Evolutionary conservation across 2,113 vertebrate genomes (phyloP), one percentile per base, ranked within the genome.

Genomic region (Vanacampus margaritifer): DNA sequence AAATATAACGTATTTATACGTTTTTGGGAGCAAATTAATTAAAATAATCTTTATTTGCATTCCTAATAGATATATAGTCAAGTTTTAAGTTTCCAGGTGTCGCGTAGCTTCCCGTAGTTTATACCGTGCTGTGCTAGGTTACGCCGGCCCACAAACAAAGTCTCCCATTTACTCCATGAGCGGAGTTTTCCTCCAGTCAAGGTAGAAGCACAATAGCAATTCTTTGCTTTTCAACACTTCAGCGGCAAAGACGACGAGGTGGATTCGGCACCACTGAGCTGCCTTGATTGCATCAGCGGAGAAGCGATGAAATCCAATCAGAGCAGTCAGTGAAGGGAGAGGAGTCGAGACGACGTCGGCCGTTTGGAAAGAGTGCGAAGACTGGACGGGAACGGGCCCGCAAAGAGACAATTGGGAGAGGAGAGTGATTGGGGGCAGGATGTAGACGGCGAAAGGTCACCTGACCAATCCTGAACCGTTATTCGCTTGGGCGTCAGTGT

Each of bases 251-350:
- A 87, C 84, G 69, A 78, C 84, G 69, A 78, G 78, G 69, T 67
- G 67, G 80, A 79, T 85, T 83, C 80, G n/a, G 86, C 86, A 85
- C 86, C 90, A 84, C 85, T 75, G 86, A 89, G 85, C 85, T 80
- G 83, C 83, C 65, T 64, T 88, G 89, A 91, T 91, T 91, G 82
- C 89, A 91, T 90, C 89, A 88, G 83, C 79, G 75, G 71, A 68
- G 84, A 83, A 73, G 73, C 63, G 79, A 76, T 79, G 77, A 89
- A 90, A 92, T 92, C 89, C 89, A 86, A 92, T 92, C 90, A 91
- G 90, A 89, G 90, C 86, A 86, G 87, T 84, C 89, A 88, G 86
- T 86, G 89, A 85, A 89, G 84, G 83, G 88, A 90, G 82, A 81
- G 81, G 76, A 89, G 82, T 84, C 79, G 17, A 64, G 64, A 65